Evolutionary conservation across 2,888 invertebrate species (phyloP).

Genomic region (Bimastos eiseni): DNA sequence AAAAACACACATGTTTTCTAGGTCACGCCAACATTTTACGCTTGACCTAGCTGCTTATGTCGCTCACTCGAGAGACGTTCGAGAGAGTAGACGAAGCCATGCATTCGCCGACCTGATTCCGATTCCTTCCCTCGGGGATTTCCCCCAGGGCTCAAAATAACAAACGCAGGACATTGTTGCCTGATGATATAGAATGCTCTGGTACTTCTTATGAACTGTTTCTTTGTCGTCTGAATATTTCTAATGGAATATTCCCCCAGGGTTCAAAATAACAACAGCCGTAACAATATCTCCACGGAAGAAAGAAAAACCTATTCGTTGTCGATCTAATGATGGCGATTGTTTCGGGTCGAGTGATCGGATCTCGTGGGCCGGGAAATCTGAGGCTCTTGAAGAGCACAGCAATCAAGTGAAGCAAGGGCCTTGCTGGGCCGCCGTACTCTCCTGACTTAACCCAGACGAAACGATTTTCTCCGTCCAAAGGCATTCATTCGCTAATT

Average conservation of each 20-base stretch:
- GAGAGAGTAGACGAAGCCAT: background rate
- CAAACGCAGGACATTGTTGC: too few relatives aligned
- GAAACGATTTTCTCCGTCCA: background rate
- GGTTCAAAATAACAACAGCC: background rate
- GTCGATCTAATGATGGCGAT: background rate
- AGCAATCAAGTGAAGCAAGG: background rate
- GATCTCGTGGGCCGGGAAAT: background rate
- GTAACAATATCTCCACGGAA: background rate
- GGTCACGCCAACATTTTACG: background rate
- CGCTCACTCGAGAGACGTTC: background rate
- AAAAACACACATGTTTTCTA: background rate
- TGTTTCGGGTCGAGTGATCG: background rate
- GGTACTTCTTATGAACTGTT: too few relatives aligned
- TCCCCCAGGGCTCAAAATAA: background rate
- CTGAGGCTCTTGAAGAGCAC: background rate
- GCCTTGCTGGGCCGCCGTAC: background rate
- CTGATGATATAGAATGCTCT: too few relatives aligned
- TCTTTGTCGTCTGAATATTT: too few relatives aligned
- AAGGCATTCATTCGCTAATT: background rate
- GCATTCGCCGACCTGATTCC: background rate
- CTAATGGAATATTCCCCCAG: too few relatives aligned
- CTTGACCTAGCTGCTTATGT: background rate
- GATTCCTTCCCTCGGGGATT: background rate
- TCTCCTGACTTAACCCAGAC: background rate
- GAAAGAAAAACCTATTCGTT: background rate